Base-by-base conservation (phyloP, 2,888 invertebrate species). In the Dione juno region DNA sequence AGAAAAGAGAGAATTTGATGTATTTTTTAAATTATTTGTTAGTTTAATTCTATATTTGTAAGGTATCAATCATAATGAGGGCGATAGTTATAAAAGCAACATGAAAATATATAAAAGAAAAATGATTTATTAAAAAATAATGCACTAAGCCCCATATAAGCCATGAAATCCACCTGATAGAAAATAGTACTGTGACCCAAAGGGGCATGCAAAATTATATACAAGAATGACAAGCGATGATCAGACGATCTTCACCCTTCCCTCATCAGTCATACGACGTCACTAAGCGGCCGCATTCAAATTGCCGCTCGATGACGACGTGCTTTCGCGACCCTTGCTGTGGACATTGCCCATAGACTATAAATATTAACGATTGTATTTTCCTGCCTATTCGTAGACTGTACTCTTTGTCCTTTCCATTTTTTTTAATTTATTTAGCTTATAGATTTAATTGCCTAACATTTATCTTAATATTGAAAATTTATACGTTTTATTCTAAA, bases 231-330 rank as follows among this genome's bases (percentile, higher is more conserved):
- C 89, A 87, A 84, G 86, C 83, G 80, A 83, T 82, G 88, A 88
- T 90, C 89, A 84, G 84, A 80, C 86, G 86, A 88, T 89, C 87
- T 88, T 90, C 88, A 90, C 90, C 91, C 92, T 91, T 92, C 86
- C 84, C 90, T 90, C 93, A 93, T 93, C 93, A 91, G 92, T 92
- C 92, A 92, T 91, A 81, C 86, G 81, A 84, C 87, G 88, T 88
- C 89, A 88, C 91, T 90, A 91, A 92, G 92, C 91, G 92, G 88
- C 88, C 92, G 83, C 89, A 93, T 92, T 93, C 93, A 93, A 93
- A 93, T 93, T 93, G 89, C 90, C 86, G 84, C 83, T 86, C 88
- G 89, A 92, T 93, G 93, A 93, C 93, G 89, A 79, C 86, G 90
- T 89, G 91, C 89, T 92, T 92, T 92, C 88, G 83, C 87, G 85